These are phyloP conservation scores for Lordiphosa stackelbergi DNA, from an alignment of 1,140 invertebrate genomes.

Conservation along the genomic window DNA sequence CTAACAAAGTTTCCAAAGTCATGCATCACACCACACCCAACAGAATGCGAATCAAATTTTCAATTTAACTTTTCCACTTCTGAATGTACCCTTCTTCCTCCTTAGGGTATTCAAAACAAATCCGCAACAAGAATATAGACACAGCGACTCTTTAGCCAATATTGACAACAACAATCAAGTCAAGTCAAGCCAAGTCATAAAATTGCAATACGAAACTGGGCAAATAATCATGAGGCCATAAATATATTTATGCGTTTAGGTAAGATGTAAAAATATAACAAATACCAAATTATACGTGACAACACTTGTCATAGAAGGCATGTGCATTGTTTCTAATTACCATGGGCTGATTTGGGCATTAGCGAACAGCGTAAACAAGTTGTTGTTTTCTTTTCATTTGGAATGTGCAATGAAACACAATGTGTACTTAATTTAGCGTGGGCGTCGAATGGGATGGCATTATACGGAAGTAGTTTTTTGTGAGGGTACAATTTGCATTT, in stretches of 20 bases:
- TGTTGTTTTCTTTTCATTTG: slow-evolving; percentile 10
- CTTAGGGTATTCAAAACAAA: too few relatives aligned
- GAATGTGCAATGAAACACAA: too few relatives aligned
- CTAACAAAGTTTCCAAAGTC: too few relatives aligned
- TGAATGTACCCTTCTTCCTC: too few relatives aligned
- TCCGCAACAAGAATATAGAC: slow-evolving; percentile 7
- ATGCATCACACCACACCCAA: too few relatives aligned
- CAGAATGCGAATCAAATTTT: neutral
- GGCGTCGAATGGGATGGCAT: neutral
- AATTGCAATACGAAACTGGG: slow-evolving; percentile 29
- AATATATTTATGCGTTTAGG: slow-evolving; percentile 48
- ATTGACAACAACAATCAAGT: slow-evolving; percentile 31
- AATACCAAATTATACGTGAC: slow-evolving; percentile 45
- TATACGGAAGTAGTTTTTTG: slow-evolving; percentile 16
- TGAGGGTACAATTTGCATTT: neutral
- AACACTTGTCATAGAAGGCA: slow-evolving; percentile 45
- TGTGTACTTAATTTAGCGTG: too few relatives aligned
- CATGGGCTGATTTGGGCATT: slow-evolving; percentile 10
- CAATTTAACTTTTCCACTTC: too few relatives aligned
- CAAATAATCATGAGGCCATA: slow-evolving; percentile 35
- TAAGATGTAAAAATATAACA: slow-evolving; percentile 18
- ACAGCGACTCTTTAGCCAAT: neutral
- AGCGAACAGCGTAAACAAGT: too few relatives aligned
- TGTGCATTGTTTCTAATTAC: slow-evolving; percentile 47
- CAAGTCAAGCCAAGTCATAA: slow-evolving; percentile 18